Evolutionary conservation across 2,113 vertebrate species (phyloP), one percentile per base, ranked within the genome.

Genomic region (Silurus asotus): DNA sequence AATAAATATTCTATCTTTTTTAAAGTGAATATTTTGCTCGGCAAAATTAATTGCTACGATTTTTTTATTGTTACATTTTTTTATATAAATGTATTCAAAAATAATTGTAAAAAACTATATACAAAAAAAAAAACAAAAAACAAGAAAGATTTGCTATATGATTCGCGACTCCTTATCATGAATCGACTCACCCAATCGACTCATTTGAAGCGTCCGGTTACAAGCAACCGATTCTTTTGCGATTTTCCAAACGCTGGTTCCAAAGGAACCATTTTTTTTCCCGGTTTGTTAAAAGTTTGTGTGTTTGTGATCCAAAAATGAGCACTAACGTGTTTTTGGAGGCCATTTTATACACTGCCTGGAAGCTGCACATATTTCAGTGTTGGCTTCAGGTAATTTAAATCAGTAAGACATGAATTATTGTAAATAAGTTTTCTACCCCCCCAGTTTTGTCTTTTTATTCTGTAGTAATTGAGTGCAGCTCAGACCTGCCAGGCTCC

Each of bases 321-420:
- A 78, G 82, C 59, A 53, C 61, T 0, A 64, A 76, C 20, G 19
- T 37, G 8, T 3, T 89, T 62, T 37, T 87, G 6, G 45, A 80
- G 59, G 72, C 70, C 0, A 11, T 84, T 28, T 78, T 28, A 70
- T 82, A 82, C 88, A 61, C 84, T 4, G 1, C 51, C 20, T 74
- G 84, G 84, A 81, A 86, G 20, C 72, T 89, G 6, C 85, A 87
- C 55, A 17, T 56, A 23, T 72, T 89, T 55, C 58, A 75, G 8
- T 87, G 86, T 69, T 89, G 88, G 88, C 4, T 89, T 45, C 88
- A 84, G 86, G 88, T 85, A 56, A 74, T 75, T 17, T 13, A 19
- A 87, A 10, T 28, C 53, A 64, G 15, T 45, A 20, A 28, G 3
- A 4, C 53, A 77, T 1, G 59, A 19, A 11, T 53, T 49, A 76